Evolutionary conservation across 2,797 vertebrate genomes (phyloP), one percentile per base, ranked within the genome.

Genomic region (Lutjanus argentimaculatus): DNA sequence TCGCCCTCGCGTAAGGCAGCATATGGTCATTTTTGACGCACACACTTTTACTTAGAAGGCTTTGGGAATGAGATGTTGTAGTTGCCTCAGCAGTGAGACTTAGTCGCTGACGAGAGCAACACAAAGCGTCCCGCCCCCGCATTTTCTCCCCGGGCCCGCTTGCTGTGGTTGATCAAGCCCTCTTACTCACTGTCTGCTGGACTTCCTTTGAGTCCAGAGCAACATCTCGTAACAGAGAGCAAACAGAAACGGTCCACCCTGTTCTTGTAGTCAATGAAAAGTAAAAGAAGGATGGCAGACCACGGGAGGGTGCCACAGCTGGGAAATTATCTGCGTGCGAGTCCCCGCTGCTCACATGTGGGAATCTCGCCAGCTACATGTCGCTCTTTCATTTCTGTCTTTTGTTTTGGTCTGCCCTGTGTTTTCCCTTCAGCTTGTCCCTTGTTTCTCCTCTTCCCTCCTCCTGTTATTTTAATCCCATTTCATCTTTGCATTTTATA

Each of bases 131-230:
- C 85, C 86, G n/a, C 87, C 79, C 87, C 72, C 77, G 57, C 83
- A 61, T 62, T 85, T 82, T 88, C 78, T 90, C 85, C 76, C 81
- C 62, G 64, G 84, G 69, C 84, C 51, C 70, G 2, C 67, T 67
- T 53, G 45, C 76, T 81, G 74, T 67, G 70, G 73, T 88, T 84
- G 88, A 85, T 91, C 85, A 85, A 76, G 73, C 82, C 65, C 82
- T 91, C 93, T 95, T 93, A 94, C 89, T 94, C 93, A 92, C 88
- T 76, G 92, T 93, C 93, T 95, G 89, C 81, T 73, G 72, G 77
- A 91, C 90, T 95, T 95, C 94, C 89, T 92, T 71, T 85, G 55
- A 77, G 82, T 73, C 74, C 85, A 61, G 59, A 83, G 85, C 62
- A 75, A 65, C 57, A 21, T 84, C 84, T 80, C 75, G 11, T 75